phyloP scores from a whole-genome alignment of 30 jellyfish, hydroid and myxozoan genomes.

The Mastigias papua region DNA sequence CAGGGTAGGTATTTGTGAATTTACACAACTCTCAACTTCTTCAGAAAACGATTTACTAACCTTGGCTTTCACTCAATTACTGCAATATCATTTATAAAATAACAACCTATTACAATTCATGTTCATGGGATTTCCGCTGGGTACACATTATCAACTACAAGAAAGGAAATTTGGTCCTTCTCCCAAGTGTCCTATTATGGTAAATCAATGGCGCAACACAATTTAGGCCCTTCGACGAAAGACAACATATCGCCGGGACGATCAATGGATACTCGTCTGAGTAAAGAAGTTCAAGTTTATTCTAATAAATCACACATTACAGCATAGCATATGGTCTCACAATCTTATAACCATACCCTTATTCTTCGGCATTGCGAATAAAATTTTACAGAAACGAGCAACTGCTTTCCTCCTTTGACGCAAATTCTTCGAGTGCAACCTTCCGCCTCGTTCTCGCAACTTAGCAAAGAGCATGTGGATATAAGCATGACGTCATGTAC shows the following conservation, averaged over 20 bases:
- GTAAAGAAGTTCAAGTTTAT: background rate
- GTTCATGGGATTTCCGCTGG: no score
- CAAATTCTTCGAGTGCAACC: background rate
- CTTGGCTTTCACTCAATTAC: no score
- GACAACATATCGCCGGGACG: background rate
- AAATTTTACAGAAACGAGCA: background rate
- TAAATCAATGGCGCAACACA: constrained; percentile 1
- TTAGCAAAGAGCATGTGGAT: background rate
- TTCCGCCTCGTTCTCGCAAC: constrained; percentile 1
- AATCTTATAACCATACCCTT: constrained; percentile 48
- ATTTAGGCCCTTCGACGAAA: constrained; percentile 9
- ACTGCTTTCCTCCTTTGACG: background rate
- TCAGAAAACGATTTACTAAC: no score
- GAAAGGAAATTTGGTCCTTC: no score
- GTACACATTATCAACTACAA: no score
- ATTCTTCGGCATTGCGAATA: constrained; percentile 79
- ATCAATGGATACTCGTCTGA: background rate
- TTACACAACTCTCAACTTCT: no score
- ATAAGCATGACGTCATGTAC: background rate
- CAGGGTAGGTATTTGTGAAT: no score
- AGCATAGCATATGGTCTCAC: background rate
- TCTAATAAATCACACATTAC: background rate
- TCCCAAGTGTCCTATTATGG: no score
- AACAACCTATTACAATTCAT: no score
- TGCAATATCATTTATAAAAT: no score